These are phyloP conservation scores for Melanostoma mellinum DNA, from an alignment of 2,888 invertebrate genomes.

Conservation along the genomic window DNA sequence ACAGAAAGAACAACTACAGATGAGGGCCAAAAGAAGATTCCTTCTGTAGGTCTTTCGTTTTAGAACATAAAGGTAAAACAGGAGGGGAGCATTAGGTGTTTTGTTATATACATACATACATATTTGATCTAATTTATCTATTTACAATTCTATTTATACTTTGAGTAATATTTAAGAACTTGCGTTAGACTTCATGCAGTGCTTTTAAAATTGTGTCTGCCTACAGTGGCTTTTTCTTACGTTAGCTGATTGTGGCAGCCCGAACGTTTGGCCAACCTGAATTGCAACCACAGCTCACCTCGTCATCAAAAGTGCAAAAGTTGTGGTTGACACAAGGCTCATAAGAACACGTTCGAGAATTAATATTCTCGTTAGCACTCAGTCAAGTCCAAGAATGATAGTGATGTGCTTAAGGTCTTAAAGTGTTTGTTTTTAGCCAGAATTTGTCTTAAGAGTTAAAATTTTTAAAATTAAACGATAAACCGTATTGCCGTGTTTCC, in stretches of 20 bases:
- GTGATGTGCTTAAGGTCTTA: too few species aligned
- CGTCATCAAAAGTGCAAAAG: too few species aligned
- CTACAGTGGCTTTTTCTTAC: too few species aligned
- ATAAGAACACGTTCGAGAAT: too few species aligned
- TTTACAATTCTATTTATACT: slow-evolving; percentile 37
- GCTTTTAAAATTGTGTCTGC: slow-evolving; percentile 1
- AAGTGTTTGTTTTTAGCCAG: too few species aligned
- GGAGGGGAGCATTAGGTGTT: slow-evolving; percentile 2
- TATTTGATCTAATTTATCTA: slow-evolving; percentile 7
- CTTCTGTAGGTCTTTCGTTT: slow-evolving; percentile 23
- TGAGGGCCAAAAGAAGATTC: slow-evolving; percentile 30
- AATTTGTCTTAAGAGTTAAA: too few species aligned
- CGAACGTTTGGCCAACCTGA: too few species aligned
- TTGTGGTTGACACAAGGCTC: too few species aligned
- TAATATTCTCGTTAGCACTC: too few species aligned
- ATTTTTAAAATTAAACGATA: slow-evolving; percentile 34
- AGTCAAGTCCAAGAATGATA: too few species aligned
- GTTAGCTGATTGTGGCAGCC: background rate
- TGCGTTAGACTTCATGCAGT: background rate
- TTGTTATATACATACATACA: slow-evolving; percentile 28
- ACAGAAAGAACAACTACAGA: slow-evolving; percentile 34
- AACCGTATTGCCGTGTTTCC: slow-evolving; percentile 36
- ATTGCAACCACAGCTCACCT: too few species aligned
- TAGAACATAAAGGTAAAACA: background rate
- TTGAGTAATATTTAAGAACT: background rate